phyloP scores from a whole-genome alignment of 2,888 invertebrate genomes.

The Cryptocephalus moraei region DNA sequence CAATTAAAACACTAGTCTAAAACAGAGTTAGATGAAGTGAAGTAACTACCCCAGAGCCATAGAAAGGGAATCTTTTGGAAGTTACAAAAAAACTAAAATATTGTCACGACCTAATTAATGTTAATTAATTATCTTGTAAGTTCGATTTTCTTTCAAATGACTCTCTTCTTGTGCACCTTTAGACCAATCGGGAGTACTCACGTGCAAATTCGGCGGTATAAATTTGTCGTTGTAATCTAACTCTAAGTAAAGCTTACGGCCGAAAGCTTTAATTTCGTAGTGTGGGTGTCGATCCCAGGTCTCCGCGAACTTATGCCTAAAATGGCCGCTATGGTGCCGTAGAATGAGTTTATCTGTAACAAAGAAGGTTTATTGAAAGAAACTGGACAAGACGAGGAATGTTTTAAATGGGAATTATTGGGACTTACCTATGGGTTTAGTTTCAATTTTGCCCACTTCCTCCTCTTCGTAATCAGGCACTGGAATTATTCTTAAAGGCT shows the following conservation, averaged over 20 bases:
- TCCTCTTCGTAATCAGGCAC: slow-evolving; percentile 37
- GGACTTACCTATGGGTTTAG: neutral
- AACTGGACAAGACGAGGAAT: neutral
- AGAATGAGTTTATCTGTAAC: slow-evolving; percentile 30
- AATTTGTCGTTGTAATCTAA: slow-evolving; percentile 45
- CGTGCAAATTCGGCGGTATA: slow-evolving; percentile 44
- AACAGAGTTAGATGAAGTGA: too few relatives aligned
- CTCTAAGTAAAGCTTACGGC: slow-evolving; percentile 42
- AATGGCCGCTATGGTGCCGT: slow-evolving; percentile 53
- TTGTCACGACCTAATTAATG: neutral
- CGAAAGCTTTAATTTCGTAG: slow-evolving; percentile 58
- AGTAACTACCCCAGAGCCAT: too few relatives aligned
- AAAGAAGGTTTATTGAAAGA: neutral
- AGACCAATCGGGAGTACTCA: slow-evolving; percentile 23
- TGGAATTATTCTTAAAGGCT: slow-evolving; percentile 47
- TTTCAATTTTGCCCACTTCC: neutral
- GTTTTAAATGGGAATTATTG: neutral
- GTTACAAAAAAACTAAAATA: neutral
- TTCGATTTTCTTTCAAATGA: neutral
- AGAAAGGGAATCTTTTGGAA: neutral
- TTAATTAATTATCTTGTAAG: neutral
- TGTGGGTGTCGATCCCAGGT: slow-evolving; percentile 66
- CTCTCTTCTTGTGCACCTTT: too few relatives aligned
- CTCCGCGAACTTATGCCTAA: slow-evolving; percentile 48
- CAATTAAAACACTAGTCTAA: too few relatives aligned